Evolutionary conservation across 2,888 invertebrate genomes (phyloP).

Genomic region (Apantesis nais): DNA sequence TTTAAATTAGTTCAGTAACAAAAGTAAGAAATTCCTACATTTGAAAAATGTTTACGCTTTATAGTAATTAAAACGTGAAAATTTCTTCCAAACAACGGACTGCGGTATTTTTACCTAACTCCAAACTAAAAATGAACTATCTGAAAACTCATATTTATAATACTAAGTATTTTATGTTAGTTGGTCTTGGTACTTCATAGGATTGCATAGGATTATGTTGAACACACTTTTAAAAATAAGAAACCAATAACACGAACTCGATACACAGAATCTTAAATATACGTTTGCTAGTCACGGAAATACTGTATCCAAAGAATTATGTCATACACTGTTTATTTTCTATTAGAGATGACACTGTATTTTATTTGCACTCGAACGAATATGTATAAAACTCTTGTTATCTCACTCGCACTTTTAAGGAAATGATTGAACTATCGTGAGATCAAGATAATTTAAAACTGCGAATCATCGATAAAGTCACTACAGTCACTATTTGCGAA

Average conservation of each 20-base stretch:
- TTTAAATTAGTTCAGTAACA: too few species aligned
- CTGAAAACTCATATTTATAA: neutral
- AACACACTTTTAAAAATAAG: neutral
- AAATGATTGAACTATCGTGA: neutral
- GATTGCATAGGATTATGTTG: neutral
- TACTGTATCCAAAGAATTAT: neutral
- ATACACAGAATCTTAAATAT: too few species aligned
- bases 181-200: too few species aligned
- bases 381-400: neutral
- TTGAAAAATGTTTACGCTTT: too few species aligned
- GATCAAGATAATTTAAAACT: neutral
- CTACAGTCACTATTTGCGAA: too few species aligned
- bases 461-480: neutral
- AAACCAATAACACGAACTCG: neutral
- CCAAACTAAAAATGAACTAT: neutral
- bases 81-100: too few species aligned
- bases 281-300: neutral
- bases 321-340: constrained; percentile 2
- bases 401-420: constrained; percentile 1
- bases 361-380: neutral
- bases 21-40: too few species aligned
- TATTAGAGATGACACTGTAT: constrained; percentile 5
- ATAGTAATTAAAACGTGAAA: too few species aligned
- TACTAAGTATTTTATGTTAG: too few species aligned
- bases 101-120: neutral